Conservation (phyloP, 2,797 vertebrate genomes). For the Neosilurus mollespiculum region DNA sequence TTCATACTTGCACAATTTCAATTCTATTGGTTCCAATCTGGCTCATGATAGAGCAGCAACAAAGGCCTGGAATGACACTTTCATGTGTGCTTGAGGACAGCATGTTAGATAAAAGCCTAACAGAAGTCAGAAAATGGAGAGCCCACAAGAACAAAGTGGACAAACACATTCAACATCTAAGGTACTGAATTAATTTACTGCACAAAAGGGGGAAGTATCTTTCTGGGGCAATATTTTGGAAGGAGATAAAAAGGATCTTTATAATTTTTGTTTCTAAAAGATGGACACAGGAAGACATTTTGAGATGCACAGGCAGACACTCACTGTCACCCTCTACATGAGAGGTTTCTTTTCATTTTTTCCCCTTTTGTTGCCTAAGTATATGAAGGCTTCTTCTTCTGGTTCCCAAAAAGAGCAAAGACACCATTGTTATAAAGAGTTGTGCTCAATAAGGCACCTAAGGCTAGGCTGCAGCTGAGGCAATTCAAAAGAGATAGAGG, state of each 20-base stretch:
- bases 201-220: constrained; percentile 52
- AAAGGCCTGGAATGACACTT: constrained; percentile 71
- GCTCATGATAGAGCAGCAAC: constrained; percentile 61
- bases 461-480: constrained; percentile 44
- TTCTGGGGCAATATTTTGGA: constrained; percentile 70
- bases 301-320: constrained; percentile 19
- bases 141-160: constrained; percentile 76
- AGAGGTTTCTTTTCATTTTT: constrained; percentile 23
- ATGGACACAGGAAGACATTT: constrained; percentile 50
- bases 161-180: constrained; percentile 75
- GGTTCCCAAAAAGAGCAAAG: constrained; percentile 62
- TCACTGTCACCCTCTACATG: constrained; percentile 21
- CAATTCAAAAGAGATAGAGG: constrained; percentile 52
- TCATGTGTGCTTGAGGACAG: constrained; percentile 74
- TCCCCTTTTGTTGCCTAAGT: constrained; percentile 15
- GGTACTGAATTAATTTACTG: constrained; percentile 70
- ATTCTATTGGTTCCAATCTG: constrained; percentile 58
- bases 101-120: constrained; percentile 81
- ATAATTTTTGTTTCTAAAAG: constrained; percentile 51
- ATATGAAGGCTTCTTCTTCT: constrained; percentile 22
- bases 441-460: constrained; percentile 54
- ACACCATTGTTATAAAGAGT: constrained; percentile 67
- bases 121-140: constrained; percentile 68
- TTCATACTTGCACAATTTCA: constrained; percentile 40
- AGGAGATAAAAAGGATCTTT: constrained; percentile 74